Base-by-base conservation (phyloP, 2,888 invertebrate genomes). In the Mylabris sibirica region DNA sequence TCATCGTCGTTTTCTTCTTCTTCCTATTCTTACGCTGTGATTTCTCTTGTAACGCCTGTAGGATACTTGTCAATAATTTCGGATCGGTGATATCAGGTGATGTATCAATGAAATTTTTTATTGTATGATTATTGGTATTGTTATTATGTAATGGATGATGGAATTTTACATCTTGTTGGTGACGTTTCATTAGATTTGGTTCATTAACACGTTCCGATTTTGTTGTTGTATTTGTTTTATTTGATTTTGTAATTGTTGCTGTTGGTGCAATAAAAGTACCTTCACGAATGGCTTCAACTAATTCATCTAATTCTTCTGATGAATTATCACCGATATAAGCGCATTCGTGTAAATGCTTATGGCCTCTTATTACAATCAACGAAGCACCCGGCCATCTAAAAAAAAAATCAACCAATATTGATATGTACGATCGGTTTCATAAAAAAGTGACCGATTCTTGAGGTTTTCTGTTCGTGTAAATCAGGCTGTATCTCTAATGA, bases 291-390 rank as follows among this genome's bases (percentile, higher is more conserved):
- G 81, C 78, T 72, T 84, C 83, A 76, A 83, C 79, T 8, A 84
- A 66, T 77, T 92, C 92, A 26, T 92, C 91, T 8, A 91, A 82
- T 76, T 93, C 93, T 79, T 93, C 93, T 0, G 92, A 92, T 0
- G 93, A 93, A 79, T 93, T 90, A 78, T 93, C 93, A 0, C 93
- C 93, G 63, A 93, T 92, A 84, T 93, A 93, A 0, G 93, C 93
- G 79, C 93, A 93, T 76, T 92, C 91, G 76, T 92, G 91, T 0
- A 93, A 87, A 80, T 93, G 91, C 73, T 90, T 91, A 84, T 93
- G 92, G 0, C 93, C 93, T 78, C 91, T 88, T 68, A 93, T 92
- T 82, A 93, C 90, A 68, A 93, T 91, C 59, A 93, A 85, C 0
- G 92, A 93, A 0, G 92, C 92, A 0, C 93, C 93, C 0, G 92